These are phyloP conservation scores for Valencia hispanica DNA, from an alignment of 2,797 vertebrate species.

Conservation along the genomic window DNA sequence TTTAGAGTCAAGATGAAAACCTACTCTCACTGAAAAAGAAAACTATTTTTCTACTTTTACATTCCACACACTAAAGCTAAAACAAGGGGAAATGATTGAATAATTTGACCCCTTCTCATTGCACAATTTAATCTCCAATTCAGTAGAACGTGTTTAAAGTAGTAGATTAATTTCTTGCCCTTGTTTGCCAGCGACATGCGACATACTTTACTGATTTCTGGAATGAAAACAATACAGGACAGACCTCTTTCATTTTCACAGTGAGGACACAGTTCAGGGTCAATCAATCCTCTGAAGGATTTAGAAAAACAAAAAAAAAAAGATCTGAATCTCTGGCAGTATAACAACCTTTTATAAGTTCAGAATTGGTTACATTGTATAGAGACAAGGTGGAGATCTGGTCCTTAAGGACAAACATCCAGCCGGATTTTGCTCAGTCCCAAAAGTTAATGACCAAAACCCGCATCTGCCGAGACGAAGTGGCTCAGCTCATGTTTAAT, in stretches of 20 bases:
- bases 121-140: background rate
- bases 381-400: background rate
- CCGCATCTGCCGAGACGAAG: conserved; percentile 4
- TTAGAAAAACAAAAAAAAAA: background rate
- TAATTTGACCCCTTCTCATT: background rate
- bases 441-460: conserved; percentile 11
- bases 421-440: background rate
- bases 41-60: background rate
- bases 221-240: background rate
- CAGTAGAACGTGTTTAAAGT: background rate
- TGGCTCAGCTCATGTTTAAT: background rate
- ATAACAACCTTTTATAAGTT: background rate
- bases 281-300: background rate
- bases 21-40: background rate
- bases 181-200: background rate
- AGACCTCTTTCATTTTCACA: background rate
- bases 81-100: background rate
- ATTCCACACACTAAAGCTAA: background rate
- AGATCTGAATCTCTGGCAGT: background rate
- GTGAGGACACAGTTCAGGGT: conserved; percentile 20
- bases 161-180: background rate
- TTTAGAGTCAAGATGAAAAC: background rate
- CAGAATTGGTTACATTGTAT: background rate
- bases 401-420: background rate
- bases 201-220: conserved; percentile 4